Evolutionary conservation across 2,113 vertebrate genomes (phyloP), one percentile per base, ranked within the genome.

Genomic region (Irena cyanogastra): DNA sequence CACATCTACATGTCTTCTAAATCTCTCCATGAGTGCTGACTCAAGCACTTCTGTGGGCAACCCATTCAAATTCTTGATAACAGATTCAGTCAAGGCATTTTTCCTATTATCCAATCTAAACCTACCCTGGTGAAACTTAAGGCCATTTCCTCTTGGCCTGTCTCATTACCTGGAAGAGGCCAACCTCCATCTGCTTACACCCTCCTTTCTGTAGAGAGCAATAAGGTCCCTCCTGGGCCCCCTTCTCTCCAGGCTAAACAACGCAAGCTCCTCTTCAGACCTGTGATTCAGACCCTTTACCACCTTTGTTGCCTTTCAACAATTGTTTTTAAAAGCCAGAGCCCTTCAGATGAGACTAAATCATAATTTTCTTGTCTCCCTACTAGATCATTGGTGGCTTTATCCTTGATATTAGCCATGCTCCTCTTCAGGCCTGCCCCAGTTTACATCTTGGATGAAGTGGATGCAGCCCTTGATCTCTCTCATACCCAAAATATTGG

Each of bases 401-500:
- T 99, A 94, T 99, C 99, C 54, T 98, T 99, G 90, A 99, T 99
- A 96, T 61, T 99, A 78, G 98, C 99, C 94, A 99, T 99, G 98
- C 97, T 99, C 52, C 98, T 99, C 64, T 99, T 99, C 97, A 99
- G 98, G 96, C 99, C 99, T n/a, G 99, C 99, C 66, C 99, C 99
- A 30, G 99, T 99, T 97, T 99, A 99, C 93, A 99, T 99, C 97
- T 92, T 99, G 68, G 99, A 99, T 66, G 99, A 99, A 96, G 99
- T 99, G 63, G 99, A 99, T 37, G 99, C 99, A 11, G 99, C 99
- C 13, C 98, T 99, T 87, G 99, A 99, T 96, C 99, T 99, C 33
- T 99, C 99, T 11, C 99, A 99, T 79, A 99, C 99, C 3, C 99
- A 99, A 95, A 99, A 99, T 92, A 99, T 99, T 30, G 99, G 99